These are phyloP conservation scores for Lepus americanus DNA, from an alignment of 2,113 vertebrate species.

Conservation along the genomic window DNA sequence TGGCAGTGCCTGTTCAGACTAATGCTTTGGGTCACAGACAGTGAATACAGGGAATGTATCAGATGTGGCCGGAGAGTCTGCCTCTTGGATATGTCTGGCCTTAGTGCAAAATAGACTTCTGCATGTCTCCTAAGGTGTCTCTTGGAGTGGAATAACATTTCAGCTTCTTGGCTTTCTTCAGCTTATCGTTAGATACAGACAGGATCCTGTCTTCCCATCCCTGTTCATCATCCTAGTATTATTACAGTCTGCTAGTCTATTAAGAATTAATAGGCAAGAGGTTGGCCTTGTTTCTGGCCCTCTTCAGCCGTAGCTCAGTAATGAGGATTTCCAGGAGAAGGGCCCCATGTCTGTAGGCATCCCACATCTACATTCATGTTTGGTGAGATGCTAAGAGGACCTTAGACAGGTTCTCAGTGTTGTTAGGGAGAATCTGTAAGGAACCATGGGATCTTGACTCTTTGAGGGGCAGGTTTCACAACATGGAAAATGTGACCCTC, in stretches of 20 bases:
- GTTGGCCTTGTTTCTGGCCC: conserved; percentile 80
- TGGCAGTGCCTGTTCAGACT: background rate
- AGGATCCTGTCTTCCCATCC: conserved; percentile 85
- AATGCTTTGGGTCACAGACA: background rate
- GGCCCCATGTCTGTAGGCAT: conserved; percentile 83
- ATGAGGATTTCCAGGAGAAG: conserved; percentile 85
- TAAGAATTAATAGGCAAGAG: conserved; percentile 90
- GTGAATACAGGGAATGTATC: background rate
- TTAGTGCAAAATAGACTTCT: conserved; percentile 13
- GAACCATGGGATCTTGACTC: conserved; percentile 75
- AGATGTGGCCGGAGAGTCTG: background rate
- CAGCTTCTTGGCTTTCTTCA: conserved; percentile 67
- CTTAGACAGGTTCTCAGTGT: conserved; percentile 77
- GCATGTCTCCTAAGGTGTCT: conserved; percentile 37
- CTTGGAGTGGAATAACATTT: background rate
- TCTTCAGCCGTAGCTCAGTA: conserved; percentile 86
- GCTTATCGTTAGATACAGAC: conserved; percentile 83
- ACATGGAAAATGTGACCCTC: background rate
- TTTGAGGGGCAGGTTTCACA: conserved; percentile 77
- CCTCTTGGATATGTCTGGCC: background rate
- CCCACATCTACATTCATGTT: conserved; percentile 86
- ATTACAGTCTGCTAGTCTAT: conserved; percentile 85
- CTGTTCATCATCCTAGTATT: conserved; percentile 84
- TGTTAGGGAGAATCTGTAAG: conserved; percentile 82
- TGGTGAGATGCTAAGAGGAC: conserved; percentile 85